Evolutionary conservation across 2,113 vertebrate genomes (phyloP).

Genomic region (Corythaixoides concolor): DNA sequence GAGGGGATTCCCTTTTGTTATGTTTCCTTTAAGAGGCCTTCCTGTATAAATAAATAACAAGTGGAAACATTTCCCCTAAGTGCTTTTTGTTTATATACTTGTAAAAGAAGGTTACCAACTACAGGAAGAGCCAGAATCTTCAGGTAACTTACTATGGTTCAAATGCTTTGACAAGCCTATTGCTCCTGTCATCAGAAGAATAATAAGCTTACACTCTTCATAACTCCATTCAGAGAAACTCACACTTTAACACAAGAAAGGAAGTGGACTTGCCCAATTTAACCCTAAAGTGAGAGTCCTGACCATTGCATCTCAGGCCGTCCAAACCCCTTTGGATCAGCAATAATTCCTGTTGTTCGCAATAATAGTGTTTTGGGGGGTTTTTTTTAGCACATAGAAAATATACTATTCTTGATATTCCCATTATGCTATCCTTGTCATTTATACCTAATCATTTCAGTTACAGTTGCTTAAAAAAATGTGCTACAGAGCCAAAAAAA

Average conservation of each 20-base stretch:
- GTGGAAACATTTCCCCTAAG: background rate
- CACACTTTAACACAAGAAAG: background rate
- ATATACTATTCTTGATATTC: background rate
- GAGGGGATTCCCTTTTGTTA: background rate
- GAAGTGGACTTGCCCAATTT: background rate
- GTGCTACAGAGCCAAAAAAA: background rate
- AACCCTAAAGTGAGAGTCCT: background rate
- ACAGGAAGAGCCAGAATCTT: background rate
- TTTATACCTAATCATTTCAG: background rate
- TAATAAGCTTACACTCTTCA: background rate
- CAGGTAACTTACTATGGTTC: background rate
- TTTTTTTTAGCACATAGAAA: background rate
- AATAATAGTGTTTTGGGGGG: background rate
- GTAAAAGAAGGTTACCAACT: background rate
- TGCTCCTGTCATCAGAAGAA: background rate
- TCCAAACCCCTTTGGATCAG: background rate
- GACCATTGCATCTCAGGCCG: background rate
- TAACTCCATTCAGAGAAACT: background rate
- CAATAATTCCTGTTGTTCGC: background rate
- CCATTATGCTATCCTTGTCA: background rate
- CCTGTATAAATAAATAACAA: background rate
- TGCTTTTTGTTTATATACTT: background rate
- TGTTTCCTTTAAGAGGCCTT: background rate
- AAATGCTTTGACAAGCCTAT: background rate
- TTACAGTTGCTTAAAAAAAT: background rate